A percentile compares a stretch with the other conserved stretches of the same genome.
phyloP scores from a whole-genome alignment of 2,888 invertebrate species.

The Catocala fraxini region DNA sequence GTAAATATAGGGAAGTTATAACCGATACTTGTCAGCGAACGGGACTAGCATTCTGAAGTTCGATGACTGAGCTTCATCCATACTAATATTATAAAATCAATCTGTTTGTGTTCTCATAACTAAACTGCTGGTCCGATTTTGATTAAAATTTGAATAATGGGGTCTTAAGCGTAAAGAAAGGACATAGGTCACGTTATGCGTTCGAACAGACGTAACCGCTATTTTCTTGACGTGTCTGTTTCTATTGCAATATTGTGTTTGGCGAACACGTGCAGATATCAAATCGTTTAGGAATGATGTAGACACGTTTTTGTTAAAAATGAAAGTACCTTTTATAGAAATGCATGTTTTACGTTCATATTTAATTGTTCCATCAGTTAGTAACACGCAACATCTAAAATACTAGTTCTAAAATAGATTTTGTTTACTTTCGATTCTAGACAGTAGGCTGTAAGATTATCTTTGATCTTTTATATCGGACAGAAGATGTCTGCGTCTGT shows the following conservation, averaged over 20 bases:
- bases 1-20: constrained; percentile 62
- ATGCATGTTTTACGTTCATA: constrained; percentile 43
- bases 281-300: neutral
- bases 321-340: constrained; percentile 46
- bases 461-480: constrained; percentile 26
- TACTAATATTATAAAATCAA: too few relatives aligned
- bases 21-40: constrained; percentile 63
- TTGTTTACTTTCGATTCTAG: constrained; percentile 49
- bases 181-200: too few relatives aligned
- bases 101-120: too few relatives aligned
- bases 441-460: constrained; percentile 28
- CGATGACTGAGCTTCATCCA: constrained; percentile 30
- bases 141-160: too few relatives aligned
- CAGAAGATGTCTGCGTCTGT: constrained; percentile 24
- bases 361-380: constrained; percentile 42
- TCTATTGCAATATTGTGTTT: too few relatives aligned
- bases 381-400: constrained; percentile 36
- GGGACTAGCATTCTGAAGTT: constrained; percentile 67
- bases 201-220: too few relatives aligned
- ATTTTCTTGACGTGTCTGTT: too few relatives aligned
- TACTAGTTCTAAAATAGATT: constrained; percentile 46
- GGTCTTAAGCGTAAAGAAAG: too few relatives aligned
- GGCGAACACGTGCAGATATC: too few relatives aligned
- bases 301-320: constrained; percentile 40
- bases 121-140: too few relatives aligned